phyloP scores from a whole-genome alignment of 2,113 vertebrate species.

The Lophius piscatorius region DNA sequence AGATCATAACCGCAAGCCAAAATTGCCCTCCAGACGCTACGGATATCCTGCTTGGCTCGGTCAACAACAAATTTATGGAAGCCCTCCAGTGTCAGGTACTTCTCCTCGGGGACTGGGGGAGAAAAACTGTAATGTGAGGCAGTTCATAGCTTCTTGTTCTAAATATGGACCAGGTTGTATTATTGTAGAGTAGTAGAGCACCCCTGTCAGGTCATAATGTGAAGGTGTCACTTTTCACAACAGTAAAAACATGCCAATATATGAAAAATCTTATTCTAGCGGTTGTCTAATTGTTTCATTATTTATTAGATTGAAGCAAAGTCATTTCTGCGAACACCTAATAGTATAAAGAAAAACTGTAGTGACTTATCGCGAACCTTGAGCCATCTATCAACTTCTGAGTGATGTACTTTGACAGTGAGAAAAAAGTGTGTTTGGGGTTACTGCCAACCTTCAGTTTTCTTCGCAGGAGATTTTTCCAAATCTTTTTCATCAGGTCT shows the following conservation, averaged over 20 bases:
- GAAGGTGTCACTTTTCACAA: too few species aligned
- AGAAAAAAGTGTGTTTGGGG: background rate
- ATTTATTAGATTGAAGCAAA: too few species aligned
- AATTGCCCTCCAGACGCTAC: slow-evolving; percentile 95
- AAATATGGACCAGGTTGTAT: background rate
- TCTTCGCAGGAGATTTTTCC: slow-evolving; percentile 96
- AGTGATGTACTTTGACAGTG: too few species aligned
- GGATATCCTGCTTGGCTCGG: slow-evolving; percentile 95
- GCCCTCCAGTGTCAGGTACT: slow-evolving; percentile 93
- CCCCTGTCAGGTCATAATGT: too few species aligned
- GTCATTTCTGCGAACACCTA: background rate
- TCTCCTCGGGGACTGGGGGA: slow-evolving; percentile 91
- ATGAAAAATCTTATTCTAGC: too few species aligned
- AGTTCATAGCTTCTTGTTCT: background rate
- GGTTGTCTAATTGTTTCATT: too few species aligned
- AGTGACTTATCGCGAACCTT: too few species aligned
- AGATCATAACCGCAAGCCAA: slow-evolving; percentile 95
- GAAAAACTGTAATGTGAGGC: slow-evolving; percentile 5
- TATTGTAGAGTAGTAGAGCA: background rate
- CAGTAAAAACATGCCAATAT: too few species aligned
- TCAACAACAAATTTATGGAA: slow-evolving; percentile 95
- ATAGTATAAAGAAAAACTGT: too few species aligned
- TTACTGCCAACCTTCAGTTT: slow-evolving; percentile 86
- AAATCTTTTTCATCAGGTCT: slow-evolving; percentile 95
- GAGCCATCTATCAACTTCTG: too few species aligned